These are phyloP conservation scores for Prosopocoilus inquinatus DNA, from an alignment of 2,888 invertebrate species.

Conservation along the genomic window DNA sequence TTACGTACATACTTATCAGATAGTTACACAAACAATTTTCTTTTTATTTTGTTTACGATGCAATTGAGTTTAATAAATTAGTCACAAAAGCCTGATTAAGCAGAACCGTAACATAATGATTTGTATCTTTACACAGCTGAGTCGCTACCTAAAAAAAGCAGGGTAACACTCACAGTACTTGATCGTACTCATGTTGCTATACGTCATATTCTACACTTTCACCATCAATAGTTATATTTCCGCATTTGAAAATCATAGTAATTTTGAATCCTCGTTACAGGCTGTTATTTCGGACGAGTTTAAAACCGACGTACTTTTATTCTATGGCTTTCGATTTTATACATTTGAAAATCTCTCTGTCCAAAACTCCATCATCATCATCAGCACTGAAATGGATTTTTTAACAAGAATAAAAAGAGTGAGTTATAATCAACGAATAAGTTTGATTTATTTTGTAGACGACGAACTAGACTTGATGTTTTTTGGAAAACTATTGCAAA, in stretches of 20 bases:
- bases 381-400: background rate
- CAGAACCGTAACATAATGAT: no score
- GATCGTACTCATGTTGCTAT: no score
- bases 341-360: slow-evolving; percentile 7
- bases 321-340: slow-evolving; percentile 7
- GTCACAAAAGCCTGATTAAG: no score
- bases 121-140: no score
- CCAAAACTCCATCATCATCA: slow-evolving; percentile 11
- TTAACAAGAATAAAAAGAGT: slow-evolving; percentile 3
- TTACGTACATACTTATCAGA: no score
- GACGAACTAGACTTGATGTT: background rate
- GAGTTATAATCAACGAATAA: slow-evolving; percentile 14
- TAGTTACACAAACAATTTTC: no score
- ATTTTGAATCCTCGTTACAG: slow-evolving; percentile 13
- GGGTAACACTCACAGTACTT: no score
- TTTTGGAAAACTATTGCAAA: slow-evolving; percentile 3
- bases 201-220: no score
- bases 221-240: no score
- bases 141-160: no score
- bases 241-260: background rate
- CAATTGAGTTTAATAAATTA: no score
- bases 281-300: slow-evolving; percentile 14
- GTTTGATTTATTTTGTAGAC: slow-evolving; percentile 11
- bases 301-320: slow-evolving; percentile 12
- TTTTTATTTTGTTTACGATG: no score